Evolutionary conservation across 2,113 vertebrate species (phyloP).

Genomic region (Microtus pennsylvanicus): DNA sequence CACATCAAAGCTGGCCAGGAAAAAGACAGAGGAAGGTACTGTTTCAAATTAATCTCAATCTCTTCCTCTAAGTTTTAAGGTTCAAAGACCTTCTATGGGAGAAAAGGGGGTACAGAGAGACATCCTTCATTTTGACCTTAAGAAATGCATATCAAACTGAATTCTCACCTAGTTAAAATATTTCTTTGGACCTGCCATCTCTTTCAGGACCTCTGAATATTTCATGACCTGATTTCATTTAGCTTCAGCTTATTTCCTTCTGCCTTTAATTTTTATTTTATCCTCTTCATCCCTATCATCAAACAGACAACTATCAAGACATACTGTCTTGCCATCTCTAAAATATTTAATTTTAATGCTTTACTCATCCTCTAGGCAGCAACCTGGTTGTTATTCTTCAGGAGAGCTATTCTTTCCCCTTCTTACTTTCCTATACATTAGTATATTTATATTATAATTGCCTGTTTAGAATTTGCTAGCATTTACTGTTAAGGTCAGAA

Average conservation of each 20-base stretch:
- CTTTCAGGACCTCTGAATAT: not conserved
- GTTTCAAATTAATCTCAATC: too few species aligned
- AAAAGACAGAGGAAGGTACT: not conserved
- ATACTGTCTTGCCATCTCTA: not conserved
- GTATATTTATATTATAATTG: not conserved
- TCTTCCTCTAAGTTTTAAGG: too few species aligned
- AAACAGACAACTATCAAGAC: not conserved
- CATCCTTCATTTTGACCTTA: not conserved
- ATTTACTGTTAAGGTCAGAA: not conserved
- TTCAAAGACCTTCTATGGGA: too few species aligned
- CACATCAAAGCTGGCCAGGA: not conserved
- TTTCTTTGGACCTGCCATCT: not conserved
- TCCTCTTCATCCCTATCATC: not conserved
- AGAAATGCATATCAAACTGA: not conserved
- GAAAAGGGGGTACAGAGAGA: too few species aligned
- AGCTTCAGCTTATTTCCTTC: not conserved
- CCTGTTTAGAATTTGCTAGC: not conserved
- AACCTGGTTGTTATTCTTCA: not conserved
- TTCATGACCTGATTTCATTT: not conserved
- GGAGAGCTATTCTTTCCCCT: not conserved
- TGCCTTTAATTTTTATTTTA: not conserved
- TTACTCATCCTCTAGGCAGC: not conserved
- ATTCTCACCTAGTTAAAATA: not conserved
- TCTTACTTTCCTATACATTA: not conserved
- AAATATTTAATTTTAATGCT: not conserved